Conservation (phyloP, 2,888 invertebrate species). For the Netelia melanura region DNA sequence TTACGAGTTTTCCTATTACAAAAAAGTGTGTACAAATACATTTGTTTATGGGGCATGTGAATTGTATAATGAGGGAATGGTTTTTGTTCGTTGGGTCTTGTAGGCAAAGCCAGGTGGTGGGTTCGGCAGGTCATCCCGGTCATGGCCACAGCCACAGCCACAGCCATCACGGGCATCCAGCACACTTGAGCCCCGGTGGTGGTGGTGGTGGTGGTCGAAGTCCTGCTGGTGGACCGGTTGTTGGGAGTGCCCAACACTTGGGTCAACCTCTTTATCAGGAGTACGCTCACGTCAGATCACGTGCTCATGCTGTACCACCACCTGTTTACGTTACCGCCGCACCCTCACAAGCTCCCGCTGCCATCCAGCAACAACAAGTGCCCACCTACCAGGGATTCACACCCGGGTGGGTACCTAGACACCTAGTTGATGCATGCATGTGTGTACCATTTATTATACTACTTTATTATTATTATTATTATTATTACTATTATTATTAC, state of each 20-base stretch:
- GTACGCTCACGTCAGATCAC: conserved; percentile 83
- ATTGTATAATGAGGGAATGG: conserved; percentile 74
- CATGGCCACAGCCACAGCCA: conserved; percentile 77
- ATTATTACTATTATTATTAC: conserved; percentile 26
- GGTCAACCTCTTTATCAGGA: conserved; percentile 89
- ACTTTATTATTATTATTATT: conserved; percentile 56
- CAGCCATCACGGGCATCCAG: conserved; percentile 82
- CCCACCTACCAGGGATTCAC: conserved; percentile 85
- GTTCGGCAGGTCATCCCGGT: conserved; percentile 82
- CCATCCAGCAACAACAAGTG: conserved; percentile 84
- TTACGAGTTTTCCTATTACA: too few relatives aligned
- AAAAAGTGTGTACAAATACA: neutral
- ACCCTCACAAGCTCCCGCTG: conserved; percentile 83
- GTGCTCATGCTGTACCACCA: conserved; percentile 87
- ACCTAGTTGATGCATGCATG: conserved; percentile 84
- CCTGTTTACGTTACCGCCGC: conserved; percentile 90
- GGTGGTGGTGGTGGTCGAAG: conserved; percentile 80
- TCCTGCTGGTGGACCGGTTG: conserved; percentile 83
- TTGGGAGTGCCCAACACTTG: conserved; percentile 86
- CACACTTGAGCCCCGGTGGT: conserved; percentile 80
- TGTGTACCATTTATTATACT: conserved; percentile 82
- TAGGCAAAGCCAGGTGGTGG: conserved; percentile 84
- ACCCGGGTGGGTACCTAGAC: conserved; percentile 85
- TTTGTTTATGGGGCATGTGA: conserved; percentile 67
- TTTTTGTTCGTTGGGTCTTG: conserved; percentile 71